These are phyloP conservation scores for Perizoma affinitatum DNA, from an alignment of 2,888 invertebrate species.

Conservation along the genomic window DNA sequence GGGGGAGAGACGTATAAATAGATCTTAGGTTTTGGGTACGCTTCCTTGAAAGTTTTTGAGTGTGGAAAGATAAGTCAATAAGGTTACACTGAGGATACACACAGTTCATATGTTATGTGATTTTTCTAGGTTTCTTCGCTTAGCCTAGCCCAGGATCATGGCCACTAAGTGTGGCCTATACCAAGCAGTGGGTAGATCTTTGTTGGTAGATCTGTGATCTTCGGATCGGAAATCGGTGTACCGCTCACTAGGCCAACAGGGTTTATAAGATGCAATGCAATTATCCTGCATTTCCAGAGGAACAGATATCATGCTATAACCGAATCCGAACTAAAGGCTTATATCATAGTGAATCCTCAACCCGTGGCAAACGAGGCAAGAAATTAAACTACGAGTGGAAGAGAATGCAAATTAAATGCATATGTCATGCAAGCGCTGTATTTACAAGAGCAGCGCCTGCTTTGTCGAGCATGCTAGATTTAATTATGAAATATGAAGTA, in stretches of 20 bases:
- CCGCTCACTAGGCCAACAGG: too few relatives aligned
- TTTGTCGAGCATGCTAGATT: slow-evolving; percentile 13
- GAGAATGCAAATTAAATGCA: slow-evolving; percentile 37
- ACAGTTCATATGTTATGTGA: background rate
- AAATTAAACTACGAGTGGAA: slow-evolving; percentile 24
- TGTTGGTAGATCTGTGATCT: too few relatives aligned
- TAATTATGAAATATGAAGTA: slow-evolving; percentile 17
- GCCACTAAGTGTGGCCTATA: too few relatives aligned
- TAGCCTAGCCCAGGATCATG: too few relatives aligned
- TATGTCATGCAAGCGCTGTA: slow-evolving; percentile 31
- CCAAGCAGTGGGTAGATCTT: too few relatives aligned
- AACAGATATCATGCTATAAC: background rate
- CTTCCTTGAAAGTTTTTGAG: slow-evolving; percentile 21
- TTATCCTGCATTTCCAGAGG: background rate
- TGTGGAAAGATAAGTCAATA: too few relatives aligned
- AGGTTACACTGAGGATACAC: too few relatives aligned
- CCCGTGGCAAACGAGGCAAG: slow-evolving; percentile 29
- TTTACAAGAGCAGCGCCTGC: slow-evolving; percentile 21
- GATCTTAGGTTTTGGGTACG: slow-evolving; percentile 29
- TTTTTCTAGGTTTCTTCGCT: too few relatives aligned
- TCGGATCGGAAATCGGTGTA: too few relatives aligned
- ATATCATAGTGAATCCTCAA: slow-evolving; percentile 21
- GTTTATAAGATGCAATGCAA: too few relatives aligned
- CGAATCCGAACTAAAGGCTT: slow-evolving; percentile 7
- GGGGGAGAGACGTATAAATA: slow-evolving; percentile 61